Conservation (phyloP, 2,113 vertebrate genomes). For the Micronycteris hirsuta region DNA sequence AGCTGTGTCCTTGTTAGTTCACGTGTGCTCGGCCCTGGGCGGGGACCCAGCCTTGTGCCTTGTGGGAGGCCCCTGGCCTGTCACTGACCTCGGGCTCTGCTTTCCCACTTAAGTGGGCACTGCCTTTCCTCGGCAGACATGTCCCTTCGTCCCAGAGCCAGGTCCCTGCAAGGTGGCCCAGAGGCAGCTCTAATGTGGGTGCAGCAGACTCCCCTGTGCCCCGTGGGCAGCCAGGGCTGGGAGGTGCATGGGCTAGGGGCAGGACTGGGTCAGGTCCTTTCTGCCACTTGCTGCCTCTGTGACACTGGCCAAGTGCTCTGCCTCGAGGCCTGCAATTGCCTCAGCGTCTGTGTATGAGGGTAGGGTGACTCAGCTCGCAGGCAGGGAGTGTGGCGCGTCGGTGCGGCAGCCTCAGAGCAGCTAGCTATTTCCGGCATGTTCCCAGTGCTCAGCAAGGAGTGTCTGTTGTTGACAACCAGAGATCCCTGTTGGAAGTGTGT, state of each 20-base stretch:
- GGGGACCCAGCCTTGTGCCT: neutral
- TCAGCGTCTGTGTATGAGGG: neutral
- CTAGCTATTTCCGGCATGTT: neutral
- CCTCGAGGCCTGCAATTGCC: no score
- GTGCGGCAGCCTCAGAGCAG: no score
- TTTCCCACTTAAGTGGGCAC: fast-evolving
- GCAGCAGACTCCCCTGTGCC: neutral
- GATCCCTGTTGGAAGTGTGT: neutral
- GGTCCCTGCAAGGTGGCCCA: neutral
- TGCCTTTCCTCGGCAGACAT: neutral
- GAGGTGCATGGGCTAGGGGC: neutral
- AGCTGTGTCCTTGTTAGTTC: fast-evolving
- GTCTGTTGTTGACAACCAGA: neutral
- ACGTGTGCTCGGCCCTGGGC: fast-evolving
- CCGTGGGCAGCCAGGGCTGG: neutral
- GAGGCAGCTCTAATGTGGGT: neutral
- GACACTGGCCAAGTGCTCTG: neutral
- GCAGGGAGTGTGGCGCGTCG: neutral
- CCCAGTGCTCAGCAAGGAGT: fast-evolving
- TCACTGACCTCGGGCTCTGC: fast-evolving
- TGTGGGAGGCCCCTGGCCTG: neutral
- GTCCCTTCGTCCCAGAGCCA: neutral
- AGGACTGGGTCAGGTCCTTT: fast-evolving
- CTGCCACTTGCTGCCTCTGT: neutral
- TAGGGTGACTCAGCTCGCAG: neutral